These are phyloP conservation scores for Zaprionus ghesquierei DNA, from an alignment of 1,140 invertebrate species.

Conservation along the genomic window DNA sequence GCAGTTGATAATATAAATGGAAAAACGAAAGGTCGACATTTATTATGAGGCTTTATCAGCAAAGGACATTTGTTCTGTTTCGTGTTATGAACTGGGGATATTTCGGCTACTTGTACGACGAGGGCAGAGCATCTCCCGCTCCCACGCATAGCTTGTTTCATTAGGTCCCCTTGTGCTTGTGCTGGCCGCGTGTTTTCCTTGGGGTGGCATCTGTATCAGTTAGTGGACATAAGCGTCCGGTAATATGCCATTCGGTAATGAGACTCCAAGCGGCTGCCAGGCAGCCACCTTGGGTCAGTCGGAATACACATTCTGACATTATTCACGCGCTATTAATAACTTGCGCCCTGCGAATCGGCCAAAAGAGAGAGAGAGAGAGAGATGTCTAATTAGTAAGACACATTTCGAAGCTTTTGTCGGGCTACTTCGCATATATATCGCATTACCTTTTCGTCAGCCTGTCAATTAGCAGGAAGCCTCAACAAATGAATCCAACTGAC, in stretches of 20 bases:
- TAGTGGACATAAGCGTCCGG: constrained; percentile 67
- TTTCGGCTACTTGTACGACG: constrained; percentile 62
- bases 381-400: not conserved
- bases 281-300: not conserved
- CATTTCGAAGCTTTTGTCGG: not conserved
- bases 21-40: constrained; percentile 82
- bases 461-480: not conserved
- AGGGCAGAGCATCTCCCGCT: constrained; percentile 18
- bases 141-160: constrained; percentile 58
- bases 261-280: constrained; percentile 2
- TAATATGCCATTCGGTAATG: constrained; percentile 63
- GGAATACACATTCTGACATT: not conserved
- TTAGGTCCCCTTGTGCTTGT: constrained; percentile 46
- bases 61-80: constrained; percentile 81
- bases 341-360: not conserved
- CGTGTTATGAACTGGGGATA: constrained; percentile 74
- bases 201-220: constrained; percentile 77
- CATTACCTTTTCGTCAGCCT: not conserved
- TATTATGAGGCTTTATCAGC: constrained; percentile 82
- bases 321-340: not conserved
- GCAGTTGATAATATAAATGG: constrained; percentile 81
- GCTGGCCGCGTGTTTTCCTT: constrained; percentile 58
- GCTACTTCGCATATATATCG: not conserved
- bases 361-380: not conserved
- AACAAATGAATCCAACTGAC: not conserved